A percentile compares a stretch with the other conserved stretches of the same genome.
Conservation (phyloP, 2,888 invertebrate genomes). For the Chelonus formosanus region DNA sequence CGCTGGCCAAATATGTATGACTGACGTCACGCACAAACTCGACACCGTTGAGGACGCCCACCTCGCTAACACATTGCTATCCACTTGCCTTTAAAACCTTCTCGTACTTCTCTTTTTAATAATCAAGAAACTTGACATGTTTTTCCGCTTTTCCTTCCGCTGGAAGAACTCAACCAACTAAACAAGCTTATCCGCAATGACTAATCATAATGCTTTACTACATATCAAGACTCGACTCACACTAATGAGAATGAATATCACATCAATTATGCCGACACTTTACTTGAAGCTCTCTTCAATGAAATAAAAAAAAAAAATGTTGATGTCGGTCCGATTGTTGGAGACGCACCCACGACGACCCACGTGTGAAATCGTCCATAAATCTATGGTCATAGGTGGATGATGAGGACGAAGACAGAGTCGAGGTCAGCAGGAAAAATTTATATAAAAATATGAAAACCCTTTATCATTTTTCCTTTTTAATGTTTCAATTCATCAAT, state of each 20-base stretch:
- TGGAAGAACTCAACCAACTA: neutral
- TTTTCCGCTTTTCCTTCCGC: conserved; percentile 31
- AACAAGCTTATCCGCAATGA: conserved; percentile 3
- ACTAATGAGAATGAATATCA: neutral
- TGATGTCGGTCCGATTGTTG: conserved; percentile 40
- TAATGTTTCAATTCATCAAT: too few relatives aligned
- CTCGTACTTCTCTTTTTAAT: conserved; percentile 11
- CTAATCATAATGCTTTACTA: neutral
- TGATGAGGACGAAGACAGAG: conserved; percentile 34
- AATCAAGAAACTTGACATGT: conserved; percentile 23
- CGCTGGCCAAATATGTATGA: conserved; percentile 63
- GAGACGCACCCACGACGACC: conserved; percentile 44
- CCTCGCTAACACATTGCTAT: conserved; percentile 54
- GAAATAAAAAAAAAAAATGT: conserved; percentile 1
- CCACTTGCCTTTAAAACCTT: conserved; percentile 19
- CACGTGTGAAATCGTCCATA: conserved; percentile 37
- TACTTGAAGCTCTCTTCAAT: neutral
- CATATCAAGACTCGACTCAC: too few relatives aligned
- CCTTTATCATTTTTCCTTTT: too few relatives aligned
- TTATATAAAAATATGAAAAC: neutral
- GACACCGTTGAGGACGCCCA: conserved; percentile 60
- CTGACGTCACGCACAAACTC: conserved; percentile 59
- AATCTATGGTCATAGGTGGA: conserved; percentile 34
- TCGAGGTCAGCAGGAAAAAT: conserved; percentile 12
- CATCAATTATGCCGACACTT: neutral